Evolutionary conservation across 2,888 invertebrate species (phyloP), one percentile per base, ranked within the genome.

Genomic region (Electrophaes corylata): DNA sequence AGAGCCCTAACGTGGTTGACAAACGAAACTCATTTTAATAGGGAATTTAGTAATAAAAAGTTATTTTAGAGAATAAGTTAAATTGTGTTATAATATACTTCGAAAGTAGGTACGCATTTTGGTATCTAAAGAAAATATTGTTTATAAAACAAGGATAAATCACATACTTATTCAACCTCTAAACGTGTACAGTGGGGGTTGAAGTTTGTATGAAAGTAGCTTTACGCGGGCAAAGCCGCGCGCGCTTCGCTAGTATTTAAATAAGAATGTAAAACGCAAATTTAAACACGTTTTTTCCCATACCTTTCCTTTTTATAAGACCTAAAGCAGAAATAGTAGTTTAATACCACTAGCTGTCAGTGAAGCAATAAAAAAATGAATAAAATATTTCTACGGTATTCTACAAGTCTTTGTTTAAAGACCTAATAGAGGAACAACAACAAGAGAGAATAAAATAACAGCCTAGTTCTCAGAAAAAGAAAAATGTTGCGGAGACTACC

Each of bases 311-410:
- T 66, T 73, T 72, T 60, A 74, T 61, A 47, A 77, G 77, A 79
- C 76, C 76, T 78, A 48, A 66, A 50, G 63, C 66, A 75, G 69
- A 79, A 71, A 75, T 11, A 47, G 3, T 47, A 14, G 16, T 20
- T 35, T 33, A 11, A 10, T 16, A 35, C 3, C 14, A 23, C 6
- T 35, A 18, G 8, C 37, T 10, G 26, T 10, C 10, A 29, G 2
- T 1, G 10, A 29, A 29, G n/a, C n/a, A 10, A 10, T 26, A 29
- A 6, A 10, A 29, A 10, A 29, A 0, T 29, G 10, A 4, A 8
- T 10, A 29, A 29, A 10, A 10, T 29, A 10, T 29, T 10, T 29
- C 10, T n/a, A 1, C 26, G 26, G 8, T 29, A 1, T 29, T 1
- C 8, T 10, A 10, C 26, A 29, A 29, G 2, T 0, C 8, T 10